Evolutionary conservation across 2,888 invertebrate genomes (phyloP).

Genomic region (Octonoba sinensis): DNA sequence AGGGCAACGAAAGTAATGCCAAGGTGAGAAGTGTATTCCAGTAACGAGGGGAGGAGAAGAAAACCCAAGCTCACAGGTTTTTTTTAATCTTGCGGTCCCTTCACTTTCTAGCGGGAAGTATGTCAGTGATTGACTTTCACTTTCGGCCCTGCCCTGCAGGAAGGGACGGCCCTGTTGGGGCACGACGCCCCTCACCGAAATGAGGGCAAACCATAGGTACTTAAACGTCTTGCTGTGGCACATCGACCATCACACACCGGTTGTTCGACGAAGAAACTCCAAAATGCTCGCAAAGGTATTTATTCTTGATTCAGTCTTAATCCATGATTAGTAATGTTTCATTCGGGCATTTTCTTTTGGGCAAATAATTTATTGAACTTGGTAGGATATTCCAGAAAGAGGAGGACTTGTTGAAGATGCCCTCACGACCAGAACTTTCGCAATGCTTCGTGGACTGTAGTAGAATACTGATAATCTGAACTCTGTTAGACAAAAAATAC

Average conservation of each 20-base stretch:
- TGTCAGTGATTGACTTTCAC: conserved; percentile 56
- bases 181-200: conserved; percentile 38
- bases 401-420: too few species aligned
- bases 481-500: too few species aligned
- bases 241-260: conserved; percentile 7
- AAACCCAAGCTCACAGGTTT: conserved; percentile 8
- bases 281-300: conserved; percentile 42
- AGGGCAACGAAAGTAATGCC: conserved; percentile 33
- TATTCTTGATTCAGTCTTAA: neutral
- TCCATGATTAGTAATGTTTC: too few species aligned
- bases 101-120: conserved; percentile 38
- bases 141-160: conserved; percentile 52
- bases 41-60: neutral
- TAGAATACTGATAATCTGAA: too few species aligned
- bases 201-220: conserved; percentile 35
- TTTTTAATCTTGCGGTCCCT: conserved; percentile 1
- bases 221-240: conserved; percentile 36
- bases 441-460: too few species aligned
- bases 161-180: conserved; percentile 43
- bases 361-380: too few species aligned
- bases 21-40: conserved; percentile 29
- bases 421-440: too few species aligned
- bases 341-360: too few species aligned
- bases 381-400: too few species aligned
- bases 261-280: conserved; percentile 15